phyloP scores from a whole-genome alignment of 2,797 vertebrate genomes.

The Pseudochirops cupreus region DNA sequence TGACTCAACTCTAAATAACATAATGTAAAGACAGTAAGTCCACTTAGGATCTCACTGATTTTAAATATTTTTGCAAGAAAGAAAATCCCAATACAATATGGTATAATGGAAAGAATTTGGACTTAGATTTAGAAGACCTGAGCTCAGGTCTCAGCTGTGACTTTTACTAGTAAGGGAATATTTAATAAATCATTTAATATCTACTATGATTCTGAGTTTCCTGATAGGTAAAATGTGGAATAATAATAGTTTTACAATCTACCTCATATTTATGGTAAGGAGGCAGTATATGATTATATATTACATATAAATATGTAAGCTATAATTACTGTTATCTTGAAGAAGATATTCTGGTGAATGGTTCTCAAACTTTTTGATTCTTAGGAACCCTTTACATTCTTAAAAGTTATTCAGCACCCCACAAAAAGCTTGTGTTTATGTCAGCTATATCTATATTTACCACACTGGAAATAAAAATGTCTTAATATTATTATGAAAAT shows the following conservation, averaged over 20 bases:
- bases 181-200: background rate
- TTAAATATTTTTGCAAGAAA: background rate
- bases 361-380: background rate
- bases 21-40: background rate
- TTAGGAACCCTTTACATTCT: background rate
- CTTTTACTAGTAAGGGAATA: background rate
- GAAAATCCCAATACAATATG: background rate
- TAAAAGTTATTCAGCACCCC: background rate
- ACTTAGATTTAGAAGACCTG: background rate
- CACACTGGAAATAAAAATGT: background rate
- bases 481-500: background rate
- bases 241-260: background rate
- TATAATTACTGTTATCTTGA: background rate
- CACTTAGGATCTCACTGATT: background rate
- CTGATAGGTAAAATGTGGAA: background rate
- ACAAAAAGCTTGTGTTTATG: background rate
- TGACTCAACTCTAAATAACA: background rate
- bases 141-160: background rate
- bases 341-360: background rate
- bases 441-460: background rate
- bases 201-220: background rate
- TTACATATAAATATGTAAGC: background rate
- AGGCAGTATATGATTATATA: background rate
- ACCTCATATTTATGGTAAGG: background rate
- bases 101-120: background rate